Percentiles rank a stretch among this genome's conserved stretches.
These are phyloP conservation scores for Anhinga anhinga DNA, from an alignment of 2,113 vertebrate genomes.

Conservation along the genomic window DNA sequence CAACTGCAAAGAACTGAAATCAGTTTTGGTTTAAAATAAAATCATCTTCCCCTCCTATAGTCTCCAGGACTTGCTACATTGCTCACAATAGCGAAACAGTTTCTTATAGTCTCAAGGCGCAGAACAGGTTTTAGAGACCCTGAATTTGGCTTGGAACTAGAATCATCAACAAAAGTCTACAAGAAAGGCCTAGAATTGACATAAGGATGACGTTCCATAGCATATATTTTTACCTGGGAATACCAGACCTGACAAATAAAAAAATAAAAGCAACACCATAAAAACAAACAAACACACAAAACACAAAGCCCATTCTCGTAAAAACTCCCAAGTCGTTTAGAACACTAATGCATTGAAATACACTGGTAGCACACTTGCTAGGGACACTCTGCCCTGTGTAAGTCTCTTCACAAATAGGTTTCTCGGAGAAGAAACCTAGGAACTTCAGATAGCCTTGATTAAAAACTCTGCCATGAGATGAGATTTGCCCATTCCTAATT, in stretches of 20 bases:
- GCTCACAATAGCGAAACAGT: accelerated
- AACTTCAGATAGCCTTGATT: neutral
- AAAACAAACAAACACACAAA: neutral
- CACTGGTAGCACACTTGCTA: neutral
- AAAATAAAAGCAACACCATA: too few species aligned
- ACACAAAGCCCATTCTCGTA: neutral
- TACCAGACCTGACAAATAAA: neutral
- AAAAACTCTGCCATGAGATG: neutral
- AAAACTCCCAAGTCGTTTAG: neutral
- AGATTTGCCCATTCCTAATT: neutral
- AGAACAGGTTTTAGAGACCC: neutral
- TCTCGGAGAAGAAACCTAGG: neutral
- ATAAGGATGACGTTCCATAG: neutral
- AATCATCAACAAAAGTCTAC: neutral
- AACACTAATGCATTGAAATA: neutral
- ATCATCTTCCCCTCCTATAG: neutral
- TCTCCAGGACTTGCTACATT: neutral
- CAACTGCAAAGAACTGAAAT: neutral
- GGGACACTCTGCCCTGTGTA: neutral
- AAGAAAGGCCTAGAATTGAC: neutral
- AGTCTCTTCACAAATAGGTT: neutral
- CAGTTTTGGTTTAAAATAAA: neutral
- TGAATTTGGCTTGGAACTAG: neutral
- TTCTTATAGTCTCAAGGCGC: neutral
- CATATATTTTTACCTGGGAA: neutral